Conservation (phyloP, 2,888 invertebrate genomes). For the Rhingia rostrata region DNA sequence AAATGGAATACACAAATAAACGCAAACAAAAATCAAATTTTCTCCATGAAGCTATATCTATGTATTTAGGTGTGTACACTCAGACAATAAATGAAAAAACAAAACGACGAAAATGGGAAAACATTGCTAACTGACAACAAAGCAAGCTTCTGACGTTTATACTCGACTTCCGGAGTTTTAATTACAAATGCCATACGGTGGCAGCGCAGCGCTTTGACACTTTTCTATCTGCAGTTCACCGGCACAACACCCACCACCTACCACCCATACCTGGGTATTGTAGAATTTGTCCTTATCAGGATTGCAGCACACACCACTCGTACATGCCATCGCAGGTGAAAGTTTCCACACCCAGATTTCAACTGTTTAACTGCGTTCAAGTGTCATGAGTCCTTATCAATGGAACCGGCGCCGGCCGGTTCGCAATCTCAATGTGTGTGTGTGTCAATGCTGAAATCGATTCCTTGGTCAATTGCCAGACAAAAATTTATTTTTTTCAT, state of each 20-base stretch:
- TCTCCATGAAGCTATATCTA: neutral
- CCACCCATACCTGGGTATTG: neutral
- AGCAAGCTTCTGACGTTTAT: constrained; percentile 24
- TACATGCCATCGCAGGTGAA: constrained; percentile 14
- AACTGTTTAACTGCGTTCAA: constrained; percentile 17
- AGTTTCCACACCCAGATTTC: constrained; percentile 34
- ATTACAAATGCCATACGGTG: constrained; percentile 16
- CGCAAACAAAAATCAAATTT: constrained; percentile 12
- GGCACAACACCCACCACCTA: neutral
- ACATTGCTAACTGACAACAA: constrained; percentile 21
- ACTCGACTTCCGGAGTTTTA: constrained; percentile 34
- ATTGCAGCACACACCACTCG: neutral
- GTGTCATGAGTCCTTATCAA: constrained; percentile 34
- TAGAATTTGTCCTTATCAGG: constrained; percentile 26
- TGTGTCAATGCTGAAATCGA: constrained; percentile 9
- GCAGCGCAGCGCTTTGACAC: neutral
- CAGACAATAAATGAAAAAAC: neutral
- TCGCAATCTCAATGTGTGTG: neutral
- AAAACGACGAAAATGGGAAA: constrained; percentile 12
- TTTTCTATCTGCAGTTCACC: neutral
- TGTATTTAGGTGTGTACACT: neutral
- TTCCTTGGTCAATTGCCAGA: constrained; percentile 50
- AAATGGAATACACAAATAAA: neutral
- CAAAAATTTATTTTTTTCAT: constrained; percentile 40
- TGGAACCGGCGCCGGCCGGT: neutral